Evolutionary conservation across 2,888 invertebrate species (phyloP), one percentile per base, ranked within the genome.

Genomic region (Colletes collaris): DNA sequence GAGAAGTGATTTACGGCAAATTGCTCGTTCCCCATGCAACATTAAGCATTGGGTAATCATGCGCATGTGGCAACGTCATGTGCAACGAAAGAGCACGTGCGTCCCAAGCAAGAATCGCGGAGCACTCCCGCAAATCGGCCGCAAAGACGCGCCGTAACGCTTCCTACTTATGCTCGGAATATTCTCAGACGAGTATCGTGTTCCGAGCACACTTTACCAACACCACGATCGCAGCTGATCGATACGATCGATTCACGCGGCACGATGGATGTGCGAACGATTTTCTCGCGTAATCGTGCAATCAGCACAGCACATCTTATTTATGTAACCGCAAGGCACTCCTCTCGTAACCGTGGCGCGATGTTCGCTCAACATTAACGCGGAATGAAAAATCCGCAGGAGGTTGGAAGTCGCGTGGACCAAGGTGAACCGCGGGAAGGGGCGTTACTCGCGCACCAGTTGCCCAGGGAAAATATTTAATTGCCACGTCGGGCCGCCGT

Each of bases 1-100:
- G 72, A 78, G 80, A 82, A 86, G 88, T 89, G 89, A 90, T 90
- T 90, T 89, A 89, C 90, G 89, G 88, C 89, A 90, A 91, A 90
- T 90, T 90, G 89, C 88, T 75, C 84, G 85, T 86, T 89, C 87
- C 79, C 83, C 80, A 82, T 87, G 86, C 85, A 85, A 86, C 86
- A 88, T 89, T 88, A 88, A 88, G 85, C 85, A 90, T 89, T 90
- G 87, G 87, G 88, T 87, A 90, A 90, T 90, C 87, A 87, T 82
- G 86, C 84, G 83, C 83, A 86, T 88, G 87, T 86, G 86, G 88
- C 86, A 88, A 88, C 87, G 86, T 88, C 84, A 85, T 87, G 87
- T 85, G 88, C 88, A 79, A 85, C 83, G 76, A 88, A 89, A 90
- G 89, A 89, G 88, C 88, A 89, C 86, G 87, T 79, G 88, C 89